phyloP scores from a whole-genome alignment of 2,888 invertebrate genomes.

The Drosophila aldrichi region DNA sequence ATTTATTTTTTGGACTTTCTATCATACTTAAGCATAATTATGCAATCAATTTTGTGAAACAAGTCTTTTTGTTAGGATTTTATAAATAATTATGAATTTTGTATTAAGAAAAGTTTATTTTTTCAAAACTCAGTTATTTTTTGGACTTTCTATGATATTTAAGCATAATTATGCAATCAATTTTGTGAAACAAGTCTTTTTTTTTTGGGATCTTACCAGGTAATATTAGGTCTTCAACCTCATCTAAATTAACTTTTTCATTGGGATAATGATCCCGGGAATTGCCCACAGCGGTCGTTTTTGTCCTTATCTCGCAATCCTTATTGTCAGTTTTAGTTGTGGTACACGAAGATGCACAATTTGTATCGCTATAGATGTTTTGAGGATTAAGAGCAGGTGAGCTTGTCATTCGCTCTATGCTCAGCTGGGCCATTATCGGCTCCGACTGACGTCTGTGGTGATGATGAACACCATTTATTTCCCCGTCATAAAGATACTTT shows the following conservation, averaged over 20 bases:
- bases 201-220: conserved; percentile 99
- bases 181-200: too few species aligned
- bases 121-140: too few species aligned
- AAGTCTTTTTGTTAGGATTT: too few species aligned
- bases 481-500: conserved; percentile 15
- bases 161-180: too few species aligned
- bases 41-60: too few species aligned
- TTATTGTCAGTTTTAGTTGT: background rate
- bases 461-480: conserved; percentile 1
- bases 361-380: background rate
- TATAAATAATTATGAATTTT: too few species aligned
- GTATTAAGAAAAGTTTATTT: too few species aligned
- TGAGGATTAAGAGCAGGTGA: conserved; percentile 46
- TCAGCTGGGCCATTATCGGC: conserved; percentile 59
- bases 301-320: background rate
- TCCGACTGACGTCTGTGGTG: conserved; percentile 74
- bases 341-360: background rate
- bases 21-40: too few species aligned
- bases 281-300: background rate
- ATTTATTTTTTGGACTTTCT: too few species aligned
- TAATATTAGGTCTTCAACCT: conserved; percentile 96
- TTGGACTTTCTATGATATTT: too few species aligned
- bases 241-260: conserved; percentile 94
- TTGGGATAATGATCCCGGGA: conserved; percentile 92
- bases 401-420: conserved; percentile 52